Evolutionary conservation across 1,140 invertebrate species (phyloP), one percentile per base, ranked within the genome.

Genomic region (Watersipora subatra): DNA sequence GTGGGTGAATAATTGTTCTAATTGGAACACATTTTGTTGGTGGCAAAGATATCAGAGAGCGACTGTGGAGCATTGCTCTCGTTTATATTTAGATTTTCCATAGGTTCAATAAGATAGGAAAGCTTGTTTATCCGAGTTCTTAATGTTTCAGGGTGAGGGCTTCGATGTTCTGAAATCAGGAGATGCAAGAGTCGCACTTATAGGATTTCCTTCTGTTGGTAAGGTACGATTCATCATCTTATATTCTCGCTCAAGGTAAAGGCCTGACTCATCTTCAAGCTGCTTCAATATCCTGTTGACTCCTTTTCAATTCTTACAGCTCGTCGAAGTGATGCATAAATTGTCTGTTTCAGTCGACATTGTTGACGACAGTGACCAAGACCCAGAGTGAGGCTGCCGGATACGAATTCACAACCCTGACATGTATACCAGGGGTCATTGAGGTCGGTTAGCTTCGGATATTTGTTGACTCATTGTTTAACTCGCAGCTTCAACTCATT

Each of bases 121-220:
- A n/a, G n/a, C n/a, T n/a, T n/a, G n/a, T n/a, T n/a, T n/a, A n/a
- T n/a, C n/a, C n/a, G n/a, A n/a, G n/a, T n/a, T n/a, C n/a, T n/a
- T n/a, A n/a, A n/a, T n/a, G 66, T 73, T 74, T 46, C 67, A 85
- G 80, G 97, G 97, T 19, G 97, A 99, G 84, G 97, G 97, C 12
- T 99, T 99, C 81, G 97, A 99, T 88, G 97, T 99, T 17, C 84
- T 99, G 69, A 99, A 99, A 82, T 96, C 92, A 73, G 97, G 97
- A 57, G 97, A 99, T 89, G 97, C 97, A 2, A 84, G 97, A 76
- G 93, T 98, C 19, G 95, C 96, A 20, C 83, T 99, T 2, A 99
- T 99, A 74, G 95, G 94, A 65, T 98, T 98, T 78, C 94, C 95
- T 19, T 99, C 96, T 19, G 83, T 84, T 22, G 83, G 83, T 67